Conservation (phyloP, 2,797 vertebrate genomes). For the Percopsis omiscomaycus region DNA sequence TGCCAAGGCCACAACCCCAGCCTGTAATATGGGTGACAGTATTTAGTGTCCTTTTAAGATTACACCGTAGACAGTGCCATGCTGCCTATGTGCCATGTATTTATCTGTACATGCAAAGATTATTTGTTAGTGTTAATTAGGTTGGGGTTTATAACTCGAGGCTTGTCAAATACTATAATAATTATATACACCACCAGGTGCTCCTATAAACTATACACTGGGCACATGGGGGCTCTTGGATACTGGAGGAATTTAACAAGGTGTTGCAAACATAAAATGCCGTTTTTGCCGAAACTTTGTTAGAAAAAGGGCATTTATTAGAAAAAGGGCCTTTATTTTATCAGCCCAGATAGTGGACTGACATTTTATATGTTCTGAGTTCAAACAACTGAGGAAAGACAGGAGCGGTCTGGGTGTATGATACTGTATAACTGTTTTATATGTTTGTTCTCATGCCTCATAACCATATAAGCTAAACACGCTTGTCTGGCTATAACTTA, state of each 20-base stretch:
- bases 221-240: slow-evolving; percentile 42
- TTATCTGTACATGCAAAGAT: slow-evolving; percentile 5
- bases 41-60: slow-evolving; percentile 21
- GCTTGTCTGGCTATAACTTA: too few species aligned
- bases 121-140: slow-evolving; percentile 28
- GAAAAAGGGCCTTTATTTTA: not conserved
- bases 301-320: slow-evolving; percentile 17
- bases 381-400: too few species aligned
- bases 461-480: too few species aligned
- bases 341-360: not conserved
- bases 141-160: slow-evolving; percentile 41
- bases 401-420: too few species aligned
- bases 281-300: slow-evolving; percentile 24
- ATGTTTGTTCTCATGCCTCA: too few species aligned
- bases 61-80: not conserved
- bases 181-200: slow-evolving; percentile 48
- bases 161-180: slow-evolving; percentile 25
- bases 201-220: slow-evolving; percentile 65
- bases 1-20: slow-evolving; percentile 28
- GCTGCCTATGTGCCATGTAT: not conserved
- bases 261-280: slow-evolving; percentile 59
- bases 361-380: not conserved
- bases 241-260: slow-evolving; percentile 71
- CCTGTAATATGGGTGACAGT: slow-evolving; percentile 43
- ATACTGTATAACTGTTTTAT: too few species aligned